These are phyloP conservation scores for Gavialis gangeticus DNA, from an alignment of 2,113 vertebrate species.

Conservation along the genomic window DNA sequence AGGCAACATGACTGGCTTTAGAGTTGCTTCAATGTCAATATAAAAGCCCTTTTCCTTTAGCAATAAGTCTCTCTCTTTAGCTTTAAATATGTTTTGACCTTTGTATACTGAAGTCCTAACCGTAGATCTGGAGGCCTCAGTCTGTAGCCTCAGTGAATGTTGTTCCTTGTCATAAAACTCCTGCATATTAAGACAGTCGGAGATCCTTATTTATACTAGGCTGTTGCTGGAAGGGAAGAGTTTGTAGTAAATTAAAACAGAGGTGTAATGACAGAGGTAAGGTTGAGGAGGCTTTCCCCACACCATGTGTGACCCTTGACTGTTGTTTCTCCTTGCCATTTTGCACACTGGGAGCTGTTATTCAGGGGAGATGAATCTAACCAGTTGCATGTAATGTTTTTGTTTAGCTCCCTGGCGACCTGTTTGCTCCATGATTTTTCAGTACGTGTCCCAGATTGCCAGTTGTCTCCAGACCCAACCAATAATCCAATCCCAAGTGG, in stretches of 20 bases:
- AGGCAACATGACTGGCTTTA: background rate
- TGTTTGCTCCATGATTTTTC: constrained; percentile 84
- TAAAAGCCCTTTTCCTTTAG: background rate
- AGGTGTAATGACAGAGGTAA: background rate
- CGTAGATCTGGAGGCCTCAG: background rate
- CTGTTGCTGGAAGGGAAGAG: background rate
- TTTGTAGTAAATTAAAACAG: background rate
- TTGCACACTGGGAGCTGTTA: background rate
- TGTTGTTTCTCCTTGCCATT: background rate
- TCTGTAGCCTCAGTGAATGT: background rate
- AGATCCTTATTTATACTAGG: background rate
- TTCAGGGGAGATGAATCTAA: background rate
- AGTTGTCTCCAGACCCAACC: constrained; percentile 82
- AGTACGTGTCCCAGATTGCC: constrained; percentile 86
- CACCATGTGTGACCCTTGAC: background rate
- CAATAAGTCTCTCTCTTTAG: fast-evolving
- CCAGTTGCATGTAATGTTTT: background rate
- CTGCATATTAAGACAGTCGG: background rate
- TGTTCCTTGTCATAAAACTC: background rate
- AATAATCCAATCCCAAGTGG: constrained; percentile 89
- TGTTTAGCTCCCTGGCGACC: constrained; percentile 86
- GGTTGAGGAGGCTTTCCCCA: background rate
- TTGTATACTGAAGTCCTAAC: background rate
- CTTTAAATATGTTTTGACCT: background rate
- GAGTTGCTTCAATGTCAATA: background rate